phyloP scores from a whole-genome alignment of 2,113 vertebrate genomes.

The Electrona antarctica region DNA sequence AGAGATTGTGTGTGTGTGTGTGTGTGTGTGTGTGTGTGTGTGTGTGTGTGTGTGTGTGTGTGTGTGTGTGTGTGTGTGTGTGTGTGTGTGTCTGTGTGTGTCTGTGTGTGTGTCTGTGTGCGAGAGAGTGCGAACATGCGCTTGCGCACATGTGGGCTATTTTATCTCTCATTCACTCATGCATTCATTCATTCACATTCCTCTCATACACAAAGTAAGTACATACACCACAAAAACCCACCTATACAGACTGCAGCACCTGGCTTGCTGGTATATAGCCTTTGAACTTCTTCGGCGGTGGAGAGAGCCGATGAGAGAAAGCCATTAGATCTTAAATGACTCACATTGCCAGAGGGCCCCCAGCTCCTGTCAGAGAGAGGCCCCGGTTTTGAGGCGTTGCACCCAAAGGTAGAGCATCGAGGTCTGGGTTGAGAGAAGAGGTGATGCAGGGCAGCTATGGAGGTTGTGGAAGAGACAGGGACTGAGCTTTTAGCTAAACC shows the following conservation, averaged over 20 bases:
- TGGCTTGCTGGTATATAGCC: constrained; percentile 54
- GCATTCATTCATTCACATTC: constrained; percentile 43
- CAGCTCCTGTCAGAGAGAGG: constrained; percentile 40
- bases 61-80: too few relatives aligned
- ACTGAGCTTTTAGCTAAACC: constrained; percentile 18
- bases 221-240: constrained; percentile 45
- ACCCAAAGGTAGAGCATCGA: constrained; percentile 27
- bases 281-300: constrained; percentile 53
- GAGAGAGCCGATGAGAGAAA: constrained; percentile 41
- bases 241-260: constrained; percentile 48
- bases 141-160: neutral
- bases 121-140: too few relatives aligned
- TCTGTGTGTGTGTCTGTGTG: too few relatives aligned
- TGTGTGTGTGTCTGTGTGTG: too few relatives aligned
- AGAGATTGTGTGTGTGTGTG: too few relatives aligned
- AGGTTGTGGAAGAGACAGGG: constrained; percentile 9
- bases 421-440: constrained; percentile 37
- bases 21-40: too few relatives aligned
- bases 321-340: constrained; percentile 55
- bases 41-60: too few relatives aligned
- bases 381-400: constrained; percentile 32
- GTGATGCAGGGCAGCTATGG: constrained; percentile 34
- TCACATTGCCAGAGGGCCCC: constrained; percentile 42
- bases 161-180: neutral
- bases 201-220: constrained; percentile 19